Base-by-base conservation (phyloP, 2,888 invertebrate species). In the Smittia sp. region DNA sequence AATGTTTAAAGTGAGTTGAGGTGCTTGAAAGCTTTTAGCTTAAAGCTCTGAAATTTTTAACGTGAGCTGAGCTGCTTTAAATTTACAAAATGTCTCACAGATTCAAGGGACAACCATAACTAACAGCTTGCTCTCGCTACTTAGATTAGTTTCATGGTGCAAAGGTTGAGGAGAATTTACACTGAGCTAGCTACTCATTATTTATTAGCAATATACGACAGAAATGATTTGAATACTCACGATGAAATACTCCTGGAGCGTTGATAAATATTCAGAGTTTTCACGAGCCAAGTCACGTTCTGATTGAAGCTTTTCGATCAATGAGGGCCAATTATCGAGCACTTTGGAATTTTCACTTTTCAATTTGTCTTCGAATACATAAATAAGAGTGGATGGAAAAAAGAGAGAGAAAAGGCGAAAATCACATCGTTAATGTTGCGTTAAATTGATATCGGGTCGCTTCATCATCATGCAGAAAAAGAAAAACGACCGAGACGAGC, bases 151-250 rank as follows among this genome's bases (percentile, higher is more conserved):
- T n/a, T n/a, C n/a, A n/a, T n/a, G n/a, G n/a, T n/a, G n/a, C n/a
- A n/a, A n/a, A n/a, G n/a, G n/a, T n/a, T n/a, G n/a, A n/a, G n/a
- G n/a, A n/a, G n/a, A n/a, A n/a, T n/a, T n/a, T n/a, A n/a, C n/a
- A n/a, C 32, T 32, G 32, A 13, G 11, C 4, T 46, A 46, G n/a
- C 52, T 18, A 15, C 18, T 15, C 18, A 46, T 6, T 46, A 46
- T 46, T 46, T 58, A 58, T n/a, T n/a, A 58, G 15, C 11, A 46
- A 46, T 46, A 46, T 11, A 46, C 15, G 46, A 18, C 18, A 58
- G 18, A 18, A 58, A 46, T n/a, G n/a, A n/a, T n/a, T n/a, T n/a
- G n/a, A n/a, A n/a, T 20, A 79, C 80, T 80, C 79, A 86, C 87
- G 74, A 85, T 85, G 32, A 82, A 75, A 72, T 82, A 83, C 58